A percentile compares a stretch with the other conserved stretches of the same genome.
Conservation (phyloP, 2,113 vertebrate species). For the Triplophysa rosa region DNA sequence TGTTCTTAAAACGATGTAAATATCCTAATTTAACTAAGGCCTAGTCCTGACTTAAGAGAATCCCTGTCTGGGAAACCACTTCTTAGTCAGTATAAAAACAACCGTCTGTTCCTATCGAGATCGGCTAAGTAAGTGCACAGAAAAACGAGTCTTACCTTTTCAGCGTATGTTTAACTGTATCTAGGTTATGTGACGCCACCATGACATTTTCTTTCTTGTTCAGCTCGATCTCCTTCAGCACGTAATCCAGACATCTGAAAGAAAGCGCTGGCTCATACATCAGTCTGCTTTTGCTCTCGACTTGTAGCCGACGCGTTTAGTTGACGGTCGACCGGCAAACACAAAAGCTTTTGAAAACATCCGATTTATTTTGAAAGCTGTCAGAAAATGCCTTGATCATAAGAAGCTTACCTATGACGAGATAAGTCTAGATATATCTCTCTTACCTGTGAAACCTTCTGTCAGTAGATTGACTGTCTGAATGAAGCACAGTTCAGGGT, state of each 20-base stretch:
- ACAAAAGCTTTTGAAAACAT: constrained; percentile 17
- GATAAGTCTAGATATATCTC: constrained; percentile 33
- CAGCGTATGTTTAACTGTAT: constrained; percentile 83
- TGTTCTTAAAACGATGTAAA: too few relatives aligned
- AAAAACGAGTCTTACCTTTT: constrained; percentile 69
- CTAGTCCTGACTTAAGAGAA: too few relatives aligned
- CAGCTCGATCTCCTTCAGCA: constrained; percentile 84
- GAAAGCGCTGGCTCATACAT: constrained; percentile 16
- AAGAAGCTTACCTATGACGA: constrained; percentile 18
- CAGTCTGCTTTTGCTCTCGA: not conserved
- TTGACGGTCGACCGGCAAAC: constrained; percentile 26
- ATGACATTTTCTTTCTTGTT: constrained; percentile 79
- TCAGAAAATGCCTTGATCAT: constrained; percentile 24
- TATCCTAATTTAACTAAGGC: too few relatives aligned
- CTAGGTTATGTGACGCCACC: constrained; percentile 93
- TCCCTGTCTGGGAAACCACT: too few relatives aligned
- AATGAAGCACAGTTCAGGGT: constrained; percentile 6
- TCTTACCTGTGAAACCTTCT: constrained; percentile 18
- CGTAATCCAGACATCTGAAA: constrained; percentile 84
- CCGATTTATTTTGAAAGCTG: constrained; percentile 30
- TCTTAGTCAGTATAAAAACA: too few relatives aligned
- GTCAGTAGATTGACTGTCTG: not conserved
- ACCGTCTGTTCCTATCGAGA: too few relatives aligned
- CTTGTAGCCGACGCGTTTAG: constrained; percentile 8
- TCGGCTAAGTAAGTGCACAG: not conserved